Base-by-base conservation (phyloP, 2,888 invertebrate species). In the Cacoxenus indagator region DNA sequence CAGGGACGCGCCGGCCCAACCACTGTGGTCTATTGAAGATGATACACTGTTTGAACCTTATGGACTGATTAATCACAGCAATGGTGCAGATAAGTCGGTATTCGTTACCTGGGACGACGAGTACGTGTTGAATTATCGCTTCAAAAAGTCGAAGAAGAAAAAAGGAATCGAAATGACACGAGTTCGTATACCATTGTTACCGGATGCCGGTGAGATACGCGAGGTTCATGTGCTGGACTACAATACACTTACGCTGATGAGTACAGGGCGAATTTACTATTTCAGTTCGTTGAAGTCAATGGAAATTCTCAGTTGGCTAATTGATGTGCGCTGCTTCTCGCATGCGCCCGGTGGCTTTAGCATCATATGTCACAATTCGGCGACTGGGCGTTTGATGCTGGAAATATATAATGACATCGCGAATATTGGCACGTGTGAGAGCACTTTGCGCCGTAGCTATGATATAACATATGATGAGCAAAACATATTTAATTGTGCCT, bases 101-200 rank as follows among this genome's bases (percentile, higher is more conserved):
- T 87, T 87, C 67, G 84, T 87, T 14, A 84, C 86, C 8, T 87
- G 87, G 87, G 85, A 84, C 57, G 84, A 84, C 51, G 77, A 84
- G 31, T 86, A 84, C 67, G 69, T 87, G 24, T 71, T 87, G 0
- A 87, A 85, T 70, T 87, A 82, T 67, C 84, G 87, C 9, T 87
- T 87, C 17, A 87, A 87, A 71, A 83, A 77, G 55, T 75, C 78
- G 0, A 73, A 70, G 11, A 78, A 74, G 27, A 75, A 67, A 2
- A 75, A 75, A 5, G 69, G 71, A 66, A 75, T 77, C 27, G 81
- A 78, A 46, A 74, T 85, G 71, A 83, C 79, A 0, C 83, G 76
- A 68, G 84, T 85, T n/a, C 78, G 82, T 2, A 75, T 85, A 17
- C 73, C 78, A 19, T 27, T 85, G 19, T 73, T 78, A 3, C 69